Base-by-base conservation (phyloP, 2,797 vertebrate genomes). In the Tragopan temminckii region DNA sequence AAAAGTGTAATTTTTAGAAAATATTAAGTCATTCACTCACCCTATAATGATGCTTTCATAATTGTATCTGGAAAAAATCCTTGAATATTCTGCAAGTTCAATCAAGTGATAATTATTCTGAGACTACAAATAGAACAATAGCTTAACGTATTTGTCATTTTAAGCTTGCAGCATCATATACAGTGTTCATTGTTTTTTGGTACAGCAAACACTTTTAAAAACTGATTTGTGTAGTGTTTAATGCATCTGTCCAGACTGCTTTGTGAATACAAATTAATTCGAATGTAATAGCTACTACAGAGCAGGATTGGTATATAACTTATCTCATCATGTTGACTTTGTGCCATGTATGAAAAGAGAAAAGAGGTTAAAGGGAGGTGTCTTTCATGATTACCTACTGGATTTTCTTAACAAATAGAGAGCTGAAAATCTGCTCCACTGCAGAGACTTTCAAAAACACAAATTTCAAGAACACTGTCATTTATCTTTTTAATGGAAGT, bases 251-350 rank as follows among this genome's bases (percentile, higher is more conserved):
- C 85, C 78, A 88, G 58, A 75, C 33, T 52, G n/a, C 36, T 85
- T 91, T 96, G 92, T 94, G 59, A 80, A 90, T 89, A 64, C 53
- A 88, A 97, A 63, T 94, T 96, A 94, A 53, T 93, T 71, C 87
- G 78, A 91, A 82, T 94, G 42, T 90, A 87, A 76, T 76, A 95
- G 64, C 53, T 80, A 85, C 45, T 79, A 55, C 13, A 67, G 33
- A 35, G 86, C 50, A 55, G 4, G 67, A 63, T 93, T 80, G 90
- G 64, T 70, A 48, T 66, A 12, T 61, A 15, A 38, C 69, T 85
- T 86, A 52, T 11, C 18, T 88, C 90, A 83, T 62, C 48, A 23
- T 71, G 52, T 92, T 93, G 72, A 88, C 67, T 62, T 63, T 86
- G 25, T 63, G 76, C 33, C 19, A 12, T 62, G 19, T 63, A 72